These are phyloP conservation scores for Setophaga petechia DNA, from an alignment of 2,113 vertebrate genomes.

Conservation along the genomic window DNA sequence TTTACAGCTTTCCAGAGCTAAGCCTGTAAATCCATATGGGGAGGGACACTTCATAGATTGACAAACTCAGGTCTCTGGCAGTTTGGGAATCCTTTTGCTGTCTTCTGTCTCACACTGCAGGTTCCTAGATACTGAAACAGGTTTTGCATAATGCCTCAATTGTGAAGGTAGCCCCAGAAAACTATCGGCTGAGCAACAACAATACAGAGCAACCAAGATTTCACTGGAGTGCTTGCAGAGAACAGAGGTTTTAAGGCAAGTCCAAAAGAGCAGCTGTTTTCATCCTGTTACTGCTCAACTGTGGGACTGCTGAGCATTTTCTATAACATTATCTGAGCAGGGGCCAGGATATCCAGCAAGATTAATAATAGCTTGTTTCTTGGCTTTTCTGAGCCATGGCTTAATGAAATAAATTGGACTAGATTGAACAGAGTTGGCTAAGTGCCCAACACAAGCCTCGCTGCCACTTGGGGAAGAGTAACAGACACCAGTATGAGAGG, in stretches of 20 bases:
- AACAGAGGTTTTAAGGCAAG: not conserved
- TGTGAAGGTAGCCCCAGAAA: not conserved
- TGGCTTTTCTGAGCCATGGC: not conserved
- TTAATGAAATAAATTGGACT: constrained; percentile 42
- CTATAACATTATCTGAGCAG: not conserved
- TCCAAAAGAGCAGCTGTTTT: not conserved
- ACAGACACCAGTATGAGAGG: not conserved
- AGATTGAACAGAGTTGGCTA: not conserved
- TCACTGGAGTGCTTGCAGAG: not conserved
- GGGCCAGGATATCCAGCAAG: not conserved
- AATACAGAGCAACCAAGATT: not conserved
- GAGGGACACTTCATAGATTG: not conserved
- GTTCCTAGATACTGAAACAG: not conserved
- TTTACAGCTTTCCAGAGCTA: constrained; percentile 9
- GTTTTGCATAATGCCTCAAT: not conserved
- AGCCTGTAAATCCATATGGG: not conserved
- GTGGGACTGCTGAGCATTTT: not conserved
- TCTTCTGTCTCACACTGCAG: not conserved
- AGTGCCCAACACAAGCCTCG: not conserved
- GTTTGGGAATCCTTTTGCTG: not conserved
- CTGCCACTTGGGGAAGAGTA: not conserved
- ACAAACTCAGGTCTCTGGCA: not conserved
- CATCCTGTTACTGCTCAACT: not conserved
- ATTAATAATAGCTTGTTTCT: constrained; percentile 2
- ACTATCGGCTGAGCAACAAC: not conserved